Percentiles rank a stretch among this genome's conserved stretches.
Conservation (phyloP, 2,113 vertebrate species). For the Varanus komodoensis region DNA sequence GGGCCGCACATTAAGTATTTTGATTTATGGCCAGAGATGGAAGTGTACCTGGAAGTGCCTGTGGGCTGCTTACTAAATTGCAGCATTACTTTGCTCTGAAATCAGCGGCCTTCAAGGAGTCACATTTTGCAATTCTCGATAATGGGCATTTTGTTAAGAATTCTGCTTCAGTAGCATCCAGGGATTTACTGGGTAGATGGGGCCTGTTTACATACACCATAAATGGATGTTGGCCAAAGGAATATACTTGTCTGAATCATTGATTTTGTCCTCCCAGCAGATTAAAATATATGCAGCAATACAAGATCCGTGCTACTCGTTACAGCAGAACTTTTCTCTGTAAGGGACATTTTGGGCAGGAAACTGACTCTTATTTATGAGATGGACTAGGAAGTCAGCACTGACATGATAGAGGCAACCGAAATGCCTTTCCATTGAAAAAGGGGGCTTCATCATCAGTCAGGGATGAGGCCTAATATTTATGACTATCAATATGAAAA, state of each 20-base stretch:
- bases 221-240: constrained; percentile 1
- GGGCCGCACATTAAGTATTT: not conserved
- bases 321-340: not conserved
- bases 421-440: not conserved
- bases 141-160: constrained; percentile 9
- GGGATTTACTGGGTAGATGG: not conserved
- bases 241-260: not conserved
- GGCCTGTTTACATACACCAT: not conserved
- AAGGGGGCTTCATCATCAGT: not conserved
- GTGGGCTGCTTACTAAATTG: constrained; percentile 17
- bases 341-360: not conserved
- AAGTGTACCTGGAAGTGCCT: constrained; percentile 10
- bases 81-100: not conserved
- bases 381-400: not conserved
- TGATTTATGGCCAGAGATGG: not conserved
- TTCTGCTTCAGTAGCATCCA: not conserved
- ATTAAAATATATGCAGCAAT: not conserved
- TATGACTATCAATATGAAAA: not conserved
- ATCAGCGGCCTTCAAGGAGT: not conserved
- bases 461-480: not conserved
- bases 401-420: not conserved
- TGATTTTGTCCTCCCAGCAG: not conserved
- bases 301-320: not conserved
- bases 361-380: not conserved
- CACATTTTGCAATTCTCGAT: not conserved